Base-by-base conservation (phyloP, 2,888 invertebrate species). In the Dyspetes luteomarginatus region DNA sequence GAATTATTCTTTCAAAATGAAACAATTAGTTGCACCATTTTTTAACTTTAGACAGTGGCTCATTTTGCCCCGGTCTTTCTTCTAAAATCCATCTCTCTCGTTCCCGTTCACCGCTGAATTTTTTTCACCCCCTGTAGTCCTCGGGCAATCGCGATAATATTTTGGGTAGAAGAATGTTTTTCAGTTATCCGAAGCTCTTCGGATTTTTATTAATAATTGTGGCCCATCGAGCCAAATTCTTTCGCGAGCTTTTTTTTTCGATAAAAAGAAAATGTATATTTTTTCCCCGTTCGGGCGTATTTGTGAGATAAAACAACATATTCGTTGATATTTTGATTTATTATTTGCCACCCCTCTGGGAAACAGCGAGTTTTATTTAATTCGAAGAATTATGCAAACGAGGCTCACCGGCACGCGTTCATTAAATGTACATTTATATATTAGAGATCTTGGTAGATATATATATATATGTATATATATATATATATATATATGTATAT, bases 171-270 rank as follows among this genome's bases (percentile, higher is more conserved):
- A 48, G 17, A 30, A 58, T 58, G 58, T 28, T 60, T n/a, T n/a
- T 26, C 72, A 68, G 77, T 81, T 79, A 79, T 75, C 56, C 71
- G 74, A 72, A 79, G 71, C 56, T 73, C 43, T 58, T 43, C 52
- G 45, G 48, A 60, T 60, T 72, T 22, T 17, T 62, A 71, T 80
- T 69, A 76, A 82, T 78, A 74, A 82, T 48, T 58, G n/a, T n/a
- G 45, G 17, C 58, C 30, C 50, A 15, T 36, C 12, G 36, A 36
- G 36, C 36, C 15, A 36, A 55, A 82, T 76, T 76, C 45, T 69
- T 77, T 12, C 24, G 17, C 22, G 17, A 67, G 17, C 15, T 72
- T 58, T 52, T 78, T 30, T 36, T 17, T 0, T 62, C 28, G 50
- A 62, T 48, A 65, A 19, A 36, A 36, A 36, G 1, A 36, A 36